A percentile compares a stretch with the other conserved stretches of the same genome.
Evolutionary conservation across 2,888 invertebrate genomes (phyloP).

Genomic region (Sylvicola fuscatus): DNA sequence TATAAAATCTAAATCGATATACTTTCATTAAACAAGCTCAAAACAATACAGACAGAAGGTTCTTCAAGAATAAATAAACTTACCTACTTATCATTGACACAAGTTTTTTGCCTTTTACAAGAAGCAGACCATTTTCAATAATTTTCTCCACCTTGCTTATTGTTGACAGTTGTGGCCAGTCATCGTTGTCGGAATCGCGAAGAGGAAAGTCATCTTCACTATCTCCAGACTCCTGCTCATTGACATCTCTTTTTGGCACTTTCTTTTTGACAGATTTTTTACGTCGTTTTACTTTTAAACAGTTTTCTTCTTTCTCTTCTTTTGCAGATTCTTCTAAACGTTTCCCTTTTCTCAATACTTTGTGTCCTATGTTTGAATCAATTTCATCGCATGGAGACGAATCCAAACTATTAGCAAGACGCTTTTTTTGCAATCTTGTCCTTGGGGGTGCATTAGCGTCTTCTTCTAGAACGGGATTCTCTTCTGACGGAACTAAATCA

Average conservation of each 20-base stretch:
- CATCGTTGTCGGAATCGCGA: conserved; percentile 7
- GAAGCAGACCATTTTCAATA: conserved; percentile 6
- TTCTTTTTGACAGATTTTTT: not conserved
- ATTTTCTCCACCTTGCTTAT: conserved; percentile 5
- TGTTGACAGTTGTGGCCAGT: conserved; percentile 5
- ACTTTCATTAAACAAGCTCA: not conserved
- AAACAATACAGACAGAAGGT: too few species aligned
- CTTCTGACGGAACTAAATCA: too few species aligned
- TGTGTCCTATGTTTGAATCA: too few species aligned
- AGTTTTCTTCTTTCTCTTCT: not conserved
- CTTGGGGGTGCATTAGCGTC: too few species aligned
- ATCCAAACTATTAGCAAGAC: too few species aligned
- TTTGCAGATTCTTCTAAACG: too few species aligned
- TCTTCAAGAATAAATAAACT: not conserved
- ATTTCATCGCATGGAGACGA: too few species aligned
- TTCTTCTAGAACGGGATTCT: too few species aligned
- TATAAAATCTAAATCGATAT: conserved; percentile 4
- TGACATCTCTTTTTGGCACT: not conserved
- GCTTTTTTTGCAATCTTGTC: too few species aligned
- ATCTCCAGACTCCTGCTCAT: conserved; percentile 1
- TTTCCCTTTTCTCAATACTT: too few species aligned
- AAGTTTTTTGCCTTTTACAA: conserved; percentile 6
- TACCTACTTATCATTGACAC: conserved; percentile 6
- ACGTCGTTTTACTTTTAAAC: not conserved
- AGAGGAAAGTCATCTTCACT: conserved; percentile 6